phyloP scores from a whole-genome alignment of 2,113 vertebrate species.

The Ophiodon elongatus region DNA sequence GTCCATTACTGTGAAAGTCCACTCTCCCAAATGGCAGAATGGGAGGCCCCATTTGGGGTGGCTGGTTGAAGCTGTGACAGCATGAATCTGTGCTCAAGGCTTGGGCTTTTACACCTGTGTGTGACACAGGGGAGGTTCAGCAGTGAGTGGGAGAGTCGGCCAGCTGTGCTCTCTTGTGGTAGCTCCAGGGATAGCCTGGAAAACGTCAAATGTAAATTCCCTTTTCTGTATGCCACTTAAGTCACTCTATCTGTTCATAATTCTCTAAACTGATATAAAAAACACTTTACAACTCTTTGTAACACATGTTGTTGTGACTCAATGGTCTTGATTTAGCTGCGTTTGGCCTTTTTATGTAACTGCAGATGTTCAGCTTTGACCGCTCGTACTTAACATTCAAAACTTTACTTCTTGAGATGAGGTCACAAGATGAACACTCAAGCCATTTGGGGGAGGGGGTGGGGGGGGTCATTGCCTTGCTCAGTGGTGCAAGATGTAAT shows the following conservation, averaged over 20 bases:
- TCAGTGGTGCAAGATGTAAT: constrained; percentile 66
- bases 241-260: constrained; percentile 48
- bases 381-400: constrained; percentile 21
- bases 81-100: constrained; percentile 67
- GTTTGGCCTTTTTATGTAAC: constrained; percentile 5
- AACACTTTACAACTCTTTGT: constrained; percentile 50
- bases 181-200: constrained; percentile 68
- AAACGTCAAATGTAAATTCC: constrained; percentile 53
- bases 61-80: constrained; percentile 56
- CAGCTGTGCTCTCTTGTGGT: constrained; percentile 82
- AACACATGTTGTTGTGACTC: constrained; percentile 58
- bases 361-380: constrained; percentile 48
- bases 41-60: constrained; percentile 81
- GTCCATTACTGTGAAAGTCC: constrained; percentile 81
- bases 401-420: constrained; percentile 55
- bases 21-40: constrained; percentile 84
- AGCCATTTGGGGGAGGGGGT: constrained; percentile 8
- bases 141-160: constrained; percentile 64
- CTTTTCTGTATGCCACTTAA: constrained; percentile 40
- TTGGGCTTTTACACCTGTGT: constrained; percentile 80
- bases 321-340: constrained; percentile 46
- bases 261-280: constrained; percentile 54
- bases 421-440: constrained; percentile 55
- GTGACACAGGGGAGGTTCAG: constrained; percentile 66
- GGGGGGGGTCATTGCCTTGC: constrained; percentile 49